These are phyloP conservation scores for Clarias magur DNA, from an alignment of 2,113 vertebrate species.

Conservation along the genomic window DNA sequence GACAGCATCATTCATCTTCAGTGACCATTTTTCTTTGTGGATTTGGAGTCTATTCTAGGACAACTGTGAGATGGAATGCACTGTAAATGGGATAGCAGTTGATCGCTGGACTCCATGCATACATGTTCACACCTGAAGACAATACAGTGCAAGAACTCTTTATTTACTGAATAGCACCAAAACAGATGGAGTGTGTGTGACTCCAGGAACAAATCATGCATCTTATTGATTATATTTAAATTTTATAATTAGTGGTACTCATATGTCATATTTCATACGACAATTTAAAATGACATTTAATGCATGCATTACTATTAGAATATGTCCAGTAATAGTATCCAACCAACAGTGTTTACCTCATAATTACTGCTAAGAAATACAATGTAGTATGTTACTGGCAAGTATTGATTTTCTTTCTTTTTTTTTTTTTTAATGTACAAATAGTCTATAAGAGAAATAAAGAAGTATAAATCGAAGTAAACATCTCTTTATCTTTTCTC, in stretches of 20 bases:
- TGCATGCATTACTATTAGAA: constrained; percentile 2
- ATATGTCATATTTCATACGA: background rate
- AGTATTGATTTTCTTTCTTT: background rate
- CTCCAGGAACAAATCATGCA: background rate
- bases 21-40: background rate
- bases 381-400: background rate
- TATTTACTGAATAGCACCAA: background rate
- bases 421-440: background rate
- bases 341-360: background rate
- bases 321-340: background rate
- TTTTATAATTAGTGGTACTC: background rate
- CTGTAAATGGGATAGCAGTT: background rate
- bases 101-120: background rate
- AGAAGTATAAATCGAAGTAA: background rate
- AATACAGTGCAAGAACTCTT: background rate
- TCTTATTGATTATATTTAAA: background rate
- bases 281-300: background rate
- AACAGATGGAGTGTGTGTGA: background rate
- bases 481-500: background rate
- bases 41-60: background rate
- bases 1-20: background rate
- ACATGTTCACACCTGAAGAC: background rate
- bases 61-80: background rate
- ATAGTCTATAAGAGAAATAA: background rate
- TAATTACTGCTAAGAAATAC: background rate